Conservation (phyloP, 2,797 vertebrate species). For the Intellagama lesueurii region DNA sequence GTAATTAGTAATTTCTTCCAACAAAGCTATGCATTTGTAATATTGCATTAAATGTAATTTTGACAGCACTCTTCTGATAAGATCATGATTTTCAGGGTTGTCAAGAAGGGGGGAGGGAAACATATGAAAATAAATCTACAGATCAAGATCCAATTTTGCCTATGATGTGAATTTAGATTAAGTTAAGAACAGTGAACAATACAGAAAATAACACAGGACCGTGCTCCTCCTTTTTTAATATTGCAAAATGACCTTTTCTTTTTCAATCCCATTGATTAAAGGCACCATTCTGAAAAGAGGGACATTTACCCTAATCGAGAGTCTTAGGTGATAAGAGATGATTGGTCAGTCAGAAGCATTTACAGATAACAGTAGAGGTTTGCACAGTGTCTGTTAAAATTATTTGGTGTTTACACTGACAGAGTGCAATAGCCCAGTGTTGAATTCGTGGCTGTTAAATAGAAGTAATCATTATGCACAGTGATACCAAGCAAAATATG, state of each 20-base stretch:
- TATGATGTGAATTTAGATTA: conserved; percentile 9
- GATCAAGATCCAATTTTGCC: neutral
- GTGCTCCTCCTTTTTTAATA: neutral
- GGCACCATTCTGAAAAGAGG: neutral
- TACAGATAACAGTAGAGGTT: neutral
- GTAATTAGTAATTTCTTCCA: neutral
- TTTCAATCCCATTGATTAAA: neutral
- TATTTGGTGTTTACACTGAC: too few species aligned
- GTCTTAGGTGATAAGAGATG: too few species aligned
- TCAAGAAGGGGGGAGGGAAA: conserved; percentile 1
- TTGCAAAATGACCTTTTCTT: neutral
- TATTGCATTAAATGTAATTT: neutral
- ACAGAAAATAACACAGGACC: conserved; percentile 25
- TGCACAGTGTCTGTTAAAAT: too few species aligned
- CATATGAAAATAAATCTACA: neutral
- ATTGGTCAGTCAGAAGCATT: neutral
- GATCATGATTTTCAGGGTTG: neutral
- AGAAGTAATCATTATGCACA: too few species aligned
- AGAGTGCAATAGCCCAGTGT: neutral
- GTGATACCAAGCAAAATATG: too few species aligned
- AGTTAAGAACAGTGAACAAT: neutral
- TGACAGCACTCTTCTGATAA: neutral
- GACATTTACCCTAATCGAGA: neutral
- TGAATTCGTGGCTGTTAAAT: too few species aligned
- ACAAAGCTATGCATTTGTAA: neutral